These are phyloP conservation scores for Hyperoplus lanceolatus DNA, from an alignment of 2,797 vertebrate species.

Conservation along the genomic window DNA sequence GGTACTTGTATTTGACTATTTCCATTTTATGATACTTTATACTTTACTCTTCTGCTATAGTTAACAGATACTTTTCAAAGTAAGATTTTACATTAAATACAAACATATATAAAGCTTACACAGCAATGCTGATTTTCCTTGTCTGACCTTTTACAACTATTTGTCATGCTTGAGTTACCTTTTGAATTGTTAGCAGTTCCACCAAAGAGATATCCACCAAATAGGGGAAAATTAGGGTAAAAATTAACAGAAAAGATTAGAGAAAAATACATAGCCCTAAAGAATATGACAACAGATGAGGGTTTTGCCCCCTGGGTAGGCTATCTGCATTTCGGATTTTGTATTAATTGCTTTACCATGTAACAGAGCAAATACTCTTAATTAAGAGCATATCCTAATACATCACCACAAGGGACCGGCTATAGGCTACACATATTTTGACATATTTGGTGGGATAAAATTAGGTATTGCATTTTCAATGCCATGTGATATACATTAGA, in stretches of 20 bases:
- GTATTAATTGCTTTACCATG: not conserved
- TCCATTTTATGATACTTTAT: not conserved
- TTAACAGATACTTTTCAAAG: not conserved
- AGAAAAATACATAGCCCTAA: no score
- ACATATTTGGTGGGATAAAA: no score
- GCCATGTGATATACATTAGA: no score
- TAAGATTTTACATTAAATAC: not conserved
- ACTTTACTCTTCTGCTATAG: not conserved
- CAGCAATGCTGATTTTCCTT: not conserved
- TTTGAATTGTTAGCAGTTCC: not conserved
- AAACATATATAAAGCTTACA: not conserved
- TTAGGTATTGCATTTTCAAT: no score
- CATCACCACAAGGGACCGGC: no score
- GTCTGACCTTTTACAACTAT: not conserved
- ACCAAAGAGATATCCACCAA: not conserved
- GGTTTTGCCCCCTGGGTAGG: no score
- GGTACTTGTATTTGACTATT: not conserved
- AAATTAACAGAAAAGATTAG: no score
- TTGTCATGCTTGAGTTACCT: not conserved
- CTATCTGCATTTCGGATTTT: no score
- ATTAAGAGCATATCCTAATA: no score
- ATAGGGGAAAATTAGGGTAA: no score
- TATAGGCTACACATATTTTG: no score
- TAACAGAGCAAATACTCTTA: not conserved
- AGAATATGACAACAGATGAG: no score